These are phyloP conservation scores for Danaus melanippus DNA, from an alignment of 1,140 invertebrate species.

Conservation along the genomic window DNA sequence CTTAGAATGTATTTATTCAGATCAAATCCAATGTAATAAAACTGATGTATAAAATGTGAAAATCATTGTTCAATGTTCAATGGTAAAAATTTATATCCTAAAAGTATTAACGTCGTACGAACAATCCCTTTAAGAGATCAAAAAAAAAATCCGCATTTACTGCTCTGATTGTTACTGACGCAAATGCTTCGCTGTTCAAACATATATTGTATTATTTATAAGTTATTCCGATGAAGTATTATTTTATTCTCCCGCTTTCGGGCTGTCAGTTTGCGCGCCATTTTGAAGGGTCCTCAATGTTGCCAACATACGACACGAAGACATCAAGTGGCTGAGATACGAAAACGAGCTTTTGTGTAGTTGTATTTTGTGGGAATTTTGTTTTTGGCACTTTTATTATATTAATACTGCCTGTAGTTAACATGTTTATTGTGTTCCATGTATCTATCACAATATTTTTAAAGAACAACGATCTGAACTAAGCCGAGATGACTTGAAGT, in stretches of 20 bases:
- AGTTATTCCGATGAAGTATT: conserved; percentile 5
- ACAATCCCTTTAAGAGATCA: conserved; percentile 22
- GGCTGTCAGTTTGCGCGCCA: conserved; percentile 51
- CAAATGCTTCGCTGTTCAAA: conserved; percentile 4
- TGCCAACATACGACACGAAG: conserved; percentile 51
- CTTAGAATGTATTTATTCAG: too few species aligned
- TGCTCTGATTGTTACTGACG: conserved; percentile 15
- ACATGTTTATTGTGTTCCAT: background rate
- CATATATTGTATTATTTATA: conserved; percentile 2
- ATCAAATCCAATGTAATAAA: background rate
- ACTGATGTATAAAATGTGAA: conserved; percentile 11
- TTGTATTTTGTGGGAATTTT: conserved; percentile 22
- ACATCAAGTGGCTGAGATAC: conserved; percentile 43
- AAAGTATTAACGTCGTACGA: conserved; percentile 27
- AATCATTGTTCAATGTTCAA: too few species aligned
- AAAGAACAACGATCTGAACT: too few species aligned
- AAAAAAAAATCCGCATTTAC: conserved; percentile 21
- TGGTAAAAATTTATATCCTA: conserved; percentile 9
- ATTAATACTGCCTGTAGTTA: too few species aligned
- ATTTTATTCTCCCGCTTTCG: conserved; percentile 14
- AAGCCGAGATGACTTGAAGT: too few species aligned
- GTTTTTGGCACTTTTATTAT: conserved; percentile 24
- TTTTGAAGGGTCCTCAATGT: conserved; percentile 53
- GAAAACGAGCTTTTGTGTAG: conserved; percentile 23
- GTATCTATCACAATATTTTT: background rate